Evolutionary conservation across 2,113 vertebrate genomes (phyloP).

Genomic region (Amphiprion ocellaris): DNA sequence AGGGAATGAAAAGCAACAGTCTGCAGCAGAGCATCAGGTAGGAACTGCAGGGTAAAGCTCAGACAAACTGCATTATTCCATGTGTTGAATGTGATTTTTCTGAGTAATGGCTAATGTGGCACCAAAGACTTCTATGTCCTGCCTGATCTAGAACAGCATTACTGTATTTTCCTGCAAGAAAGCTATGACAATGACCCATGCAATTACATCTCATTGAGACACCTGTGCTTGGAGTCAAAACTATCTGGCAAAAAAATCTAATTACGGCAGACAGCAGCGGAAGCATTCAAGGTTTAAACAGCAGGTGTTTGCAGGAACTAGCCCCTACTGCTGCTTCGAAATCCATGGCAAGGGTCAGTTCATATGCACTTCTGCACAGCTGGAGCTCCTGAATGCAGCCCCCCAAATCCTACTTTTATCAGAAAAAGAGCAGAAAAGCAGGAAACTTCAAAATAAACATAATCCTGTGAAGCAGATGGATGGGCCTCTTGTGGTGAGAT

Average conservation of each 20-base stretch:
- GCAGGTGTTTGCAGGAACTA: conserved; percentile 38
- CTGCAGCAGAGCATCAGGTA: conserved; percentile 24
- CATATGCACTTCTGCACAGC: conserved; percentile 24
- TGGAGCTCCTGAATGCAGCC: neutral
- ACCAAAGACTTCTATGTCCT: neutral
- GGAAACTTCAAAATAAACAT: conserved; percentile 34
- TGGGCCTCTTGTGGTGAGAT: conserved; percentile 12
- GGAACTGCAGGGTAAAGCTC: neutral
- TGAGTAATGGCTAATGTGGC: neutral
- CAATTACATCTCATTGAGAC: conserved; percentile 35
- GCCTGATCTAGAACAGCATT: neutral
- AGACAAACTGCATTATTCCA: conserved; percentile 6
- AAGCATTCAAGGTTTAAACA: conserved; percentile 36
- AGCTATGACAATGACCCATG: conserved; percentile 10
- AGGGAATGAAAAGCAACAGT: conserved; percentile 4
- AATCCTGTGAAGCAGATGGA: conserved; percentile 49
- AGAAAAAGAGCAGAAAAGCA: conserved; percentile 40
- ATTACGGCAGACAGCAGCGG: conserved; percentile 14
- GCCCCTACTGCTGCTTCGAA: conserved; percentile 30
- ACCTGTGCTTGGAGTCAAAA: conserved; percentile 17
- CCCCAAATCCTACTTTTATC: conserved; percentile 38
- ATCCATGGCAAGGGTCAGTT: conserved; percentile 59
- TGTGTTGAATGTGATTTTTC: conserved; percentile 9
- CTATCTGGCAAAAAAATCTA: conserved; percentile 44
- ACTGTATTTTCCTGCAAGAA: conserved; percentile 23